phyloP scores from a whole-genome alignment of 2,888 invertebrate genomes.

The Lochmaea capreae region DNA sequence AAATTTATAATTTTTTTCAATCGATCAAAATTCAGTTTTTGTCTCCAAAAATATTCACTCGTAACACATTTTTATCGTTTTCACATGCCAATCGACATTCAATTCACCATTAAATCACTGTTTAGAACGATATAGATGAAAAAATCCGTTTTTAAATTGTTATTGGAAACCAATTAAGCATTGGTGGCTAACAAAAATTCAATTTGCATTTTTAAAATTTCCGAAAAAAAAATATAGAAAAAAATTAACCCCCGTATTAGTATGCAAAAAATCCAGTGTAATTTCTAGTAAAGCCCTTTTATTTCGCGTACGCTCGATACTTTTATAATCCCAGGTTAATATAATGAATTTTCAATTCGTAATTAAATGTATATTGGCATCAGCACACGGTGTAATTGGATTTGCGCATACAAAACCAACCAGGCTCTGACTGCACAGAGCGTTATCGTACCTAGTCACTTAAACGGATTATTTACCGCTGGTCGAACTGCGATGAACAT shows the following conservation, averaged over 20 bases:
- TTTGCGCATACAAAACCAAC: slow-evolving; percentile 45
- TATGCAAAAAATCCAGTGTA: slow-evolving; percentile 23
- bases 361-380: slow-evolving; percentile 51
- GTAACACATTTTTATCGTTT: too few relatives aligned
- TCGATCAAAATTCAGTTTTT: too few relatives aligned
- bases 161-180: slow-evolving; percentile 28
- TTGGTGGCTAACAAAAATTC: slow-evolving; percentile 14
- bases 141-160: neutral
- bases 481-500: slow-evolving; percentile 13
- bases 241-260: slow-evolving; percentile 1
- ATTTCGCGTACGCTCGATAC: slow-evolving; percentile 38
- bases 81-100: too few relatives aligned
- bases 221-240: slow-evolving; percentile 4
- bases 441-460: slow-evolving; percentile 20
- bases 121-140: neutral
- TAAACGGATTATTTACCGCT: slow-evolving; percentile 25
- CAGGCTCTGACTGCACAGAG: slow-evolving; percentile 36
- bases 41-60: too few relatives aligned
- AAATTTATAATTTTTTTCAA: too few relatives aligned
- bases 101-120: too few relatives aligned
- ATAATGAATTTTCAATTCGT: slow-evolving; percentile 53
- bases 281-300: slow-evolving; percentile 30
- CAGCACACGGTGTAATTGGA: slow-evolving; percentile 31
- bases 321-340: slow-evolving; percentile 50
- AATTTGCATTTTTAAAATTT: slow-evolving; percentile 21